These are phyloP conservation scores for Drosophila kikkawai DNA, from an alignment of 1,140 invertebrate species.

Conservation along the genomic window DNA sequence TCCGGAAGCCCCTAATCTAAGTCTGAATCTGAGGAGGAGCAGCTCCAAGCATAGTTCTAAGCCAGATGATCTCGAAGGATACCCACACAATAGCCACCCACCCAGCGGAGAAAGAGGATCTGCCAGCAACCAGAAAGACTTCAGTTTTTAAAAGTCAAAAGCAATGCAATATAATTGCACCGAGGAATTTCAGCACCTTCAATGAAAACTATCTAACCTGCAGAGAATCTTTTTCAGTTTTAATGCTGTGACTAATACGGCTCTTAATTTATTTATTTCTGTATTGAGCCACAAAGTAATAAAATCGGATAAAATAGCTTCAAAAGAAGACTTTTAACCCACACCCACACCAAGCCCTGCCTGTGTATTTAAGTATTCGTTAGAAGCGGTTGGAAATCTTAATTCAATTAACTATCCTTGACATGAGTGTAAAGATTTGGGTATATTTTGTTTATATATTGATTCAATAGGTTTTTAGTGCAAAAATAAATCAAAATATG, in stretches of 20 bases:
- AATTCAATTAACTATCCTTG: background rate
- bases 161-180: background rate
- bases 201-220: background rate
- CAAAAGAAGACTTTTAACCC: background rate
- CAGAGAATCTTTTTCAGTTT: background rate
- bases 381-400: background rate
- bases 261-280: constrained; percentile 9
- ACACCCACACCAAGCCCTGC: background rate
- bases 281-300: background rate
- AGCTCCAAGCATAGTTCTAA: background rate
- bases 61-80: background rate
- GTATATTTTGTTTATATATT: background rate
- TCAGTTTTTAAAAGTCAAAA: background rate
- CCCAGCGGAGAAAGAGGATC: background rate
- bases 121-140: background rate
- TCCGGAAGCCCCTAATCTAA: background rate
- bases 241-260: too few species aligned
- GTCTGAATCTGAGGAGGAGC: constrained; percentile 4
- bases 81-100: background rate
- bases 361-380: background rate
- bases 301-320: constrained; percentile 4
- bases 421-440: background rate
- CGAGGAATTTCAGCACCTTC: background rate
- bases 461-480: background rate
- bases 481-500: too few species aligned